Evolutionary conservation across 2,888 invertebrate species (phyloP).

Genomic region (Caenorhabditis doughertyi): DNA sequence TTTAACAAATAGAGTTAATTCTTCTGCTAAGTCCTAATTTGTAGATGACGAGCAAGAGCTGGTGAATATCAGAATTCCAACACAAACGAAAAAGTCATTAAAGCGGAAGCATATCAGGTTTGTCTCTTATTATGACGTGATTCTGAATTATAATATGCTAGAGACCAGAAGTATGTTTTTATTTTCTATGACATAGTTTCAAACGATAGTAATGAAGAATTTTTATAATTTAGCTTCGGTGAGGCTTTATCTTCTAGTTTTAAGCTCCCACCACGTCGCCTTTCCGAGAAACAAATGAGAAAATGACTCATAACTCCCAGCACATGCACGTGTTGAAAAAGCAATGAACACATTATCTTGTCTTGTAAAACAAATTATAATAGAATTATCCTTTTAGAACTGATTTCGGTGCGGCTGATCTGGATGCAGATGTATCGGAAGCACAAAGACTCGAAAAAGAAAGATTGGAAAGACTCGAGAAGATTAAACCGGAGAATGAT

Average conservation of each 20-base stretch:
- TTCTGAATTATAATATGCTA: not conserved
- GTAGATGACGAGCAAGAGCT: conserved; percentile 36
- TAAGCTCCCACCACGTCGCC: no score
- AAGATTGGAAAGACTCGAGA: conserved; percentile 73
- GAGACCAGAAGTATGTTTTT: no score
- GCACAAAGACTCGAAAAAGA: conserved; percentile 73
- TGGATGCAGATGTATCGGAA: conserved; percentile 55
- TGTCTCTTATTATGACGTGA: not conserved
- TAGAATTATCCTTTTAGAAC: conserved; percentile 53
- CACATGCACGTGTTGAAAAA: no score
- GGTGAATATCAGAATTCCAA: conserved; percentile 65
- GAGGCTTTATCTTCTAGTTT: no score
- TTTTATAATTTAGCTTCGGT: no score
- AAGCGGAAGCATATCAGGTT: conserved; percentile 69
- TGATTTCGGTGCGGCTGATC: conserved; percentile 59
- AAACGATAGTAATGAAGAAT: no score
- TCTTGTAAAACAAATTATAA: not conserved
- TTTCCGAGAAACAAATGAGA: no score
- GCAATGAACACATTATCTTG: not conserved
- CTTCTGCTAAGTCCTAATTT: not conserved
- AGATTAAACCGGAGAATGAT: conserved; percentile 61
- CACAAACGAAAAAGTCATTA: conserved; percentile 62
- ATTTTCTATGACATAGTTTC: not conserved
- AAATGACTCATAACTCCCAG: no score
- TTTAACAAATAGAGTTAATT: not conserved